Evolutionary conservation across 2,888 invertebrate species (phyloP), one percentile per base, ranked within the genome.

Genomic region (Dicyrtomina minuta): DNA sequence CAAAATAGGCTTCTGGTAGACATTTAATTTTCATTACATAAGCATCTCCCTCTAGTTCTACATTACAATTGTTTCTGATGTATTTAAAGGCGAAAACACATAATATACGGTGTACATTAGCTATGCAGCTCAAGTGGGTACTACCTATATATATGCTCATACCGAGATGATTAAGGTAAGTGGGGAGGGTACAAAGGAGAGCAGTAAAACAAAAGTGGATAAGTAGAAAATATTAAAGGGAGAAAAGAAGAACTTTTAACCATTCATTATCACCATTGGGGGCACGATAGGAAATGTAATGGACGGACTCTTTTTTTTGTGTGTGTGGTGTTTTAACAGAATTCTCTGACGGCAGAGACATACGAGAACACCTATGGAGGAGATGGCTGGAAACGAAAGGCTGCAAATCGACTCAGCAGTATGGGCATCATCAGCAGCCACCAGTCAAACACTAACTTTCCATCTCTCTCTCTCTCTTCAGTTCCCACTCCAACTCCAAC

Each of bases 191-290:
- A 8, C 17, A 49, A 17, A 49, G 17, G 10, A 17, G 17, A 53
- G 53, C 13, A n/a, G 41, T 12, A 44, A 39, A 24, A 12, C 59
- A 8, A 24, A n/a, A 61, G 44, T 15, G 43, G 43, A 39, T 66
- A 66, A 55, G 51, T 66, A 44, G 58, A 58, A 66, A 66, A 58
- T 66, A 56, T 66, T 46, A 66, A 66, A 66, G 55, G 66, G 66
- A 46, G 46, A 72, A 70, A 72, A 67, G 72, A 70, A 66, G 68
- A 70, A 72, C 72, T 69, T 70, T 70, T 62, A 75, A 72, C 72
- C 72, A 72, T 74, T 75, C 75, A 75, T 75, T 75, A 75, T 72
- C 74, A 70, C 72, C 70, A 69, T 69, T 64, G 75, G 75, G 72
- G 72, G 75, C 60, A 53, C 39, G 44, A 39, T 62, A 59, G 59